These are phyloP conservation scores for Heteropelma amictum DNA, from an alignment of 2,888 invertebrate species.

Conservation along the genomic window DNA sequence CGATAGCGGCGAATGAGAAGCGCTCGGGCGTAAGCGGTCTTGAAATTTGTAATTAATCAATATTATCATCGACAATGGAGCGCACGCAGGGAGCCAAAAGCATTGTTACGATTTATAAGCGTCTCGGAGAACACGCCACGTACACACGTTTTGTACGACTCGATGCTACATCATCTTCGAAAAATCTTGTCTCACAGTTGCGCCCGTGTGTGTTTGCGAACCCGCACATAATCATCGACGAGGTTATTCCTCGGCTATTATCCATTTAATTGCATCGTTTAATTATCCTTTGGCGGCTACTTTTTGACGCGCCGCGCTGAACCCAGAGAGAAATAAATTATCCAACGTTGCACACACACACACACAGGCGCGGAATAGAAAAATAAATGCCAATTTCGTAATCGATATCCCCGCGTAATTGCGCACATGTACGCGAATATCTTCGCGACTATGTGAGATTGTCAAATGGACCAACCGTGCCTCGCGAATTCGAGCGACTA, in stretches of 20 bases:
- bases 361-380: too few species aligned
- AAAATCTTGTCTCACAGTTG: slow-evolving; percentile 18
- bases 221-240: slow-evolving; percentile 44
- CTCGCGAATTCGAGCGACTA: too few species aligned
- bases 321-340: too few species aligned
- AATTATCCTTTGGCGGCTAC: slow-evolving; percentile 61
- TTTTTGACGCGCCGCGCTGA: neutral
- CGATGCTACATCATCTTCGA: too few species aligned
- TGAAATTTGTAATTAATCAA: slow-evolving; percentile 74
- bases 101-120: slow-evolving; percentile 72
- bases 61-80: slow-evolving; percentile 75
- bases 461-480: too few species aligned
- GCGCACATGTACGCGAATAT: neutral
- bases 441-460: neutral
- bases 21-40: slow-evolving; percentile 64
- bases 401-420: slow-evolving; percentile 27
- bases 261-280: slow-evolving; percentile 70
- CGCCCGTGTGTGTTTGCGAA: neutral
- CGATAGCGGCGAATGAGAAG: slow-evolving; percentile 43
- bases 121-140: too few species aligned
- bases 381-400: too few species aligned
- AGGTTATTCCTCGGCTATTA: slow-evolving; percentile 61
- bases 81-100: slow-evolving; percentile 60
- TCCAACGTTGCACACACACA: too few species aligned
- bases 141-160: too few species aligned